Percentiles rank a stretch among this genome's conserved stretches.
phyloP scores from a whole-genome alignment of 2,797 vertebrate genomes.

The Channa striata region DNA sequence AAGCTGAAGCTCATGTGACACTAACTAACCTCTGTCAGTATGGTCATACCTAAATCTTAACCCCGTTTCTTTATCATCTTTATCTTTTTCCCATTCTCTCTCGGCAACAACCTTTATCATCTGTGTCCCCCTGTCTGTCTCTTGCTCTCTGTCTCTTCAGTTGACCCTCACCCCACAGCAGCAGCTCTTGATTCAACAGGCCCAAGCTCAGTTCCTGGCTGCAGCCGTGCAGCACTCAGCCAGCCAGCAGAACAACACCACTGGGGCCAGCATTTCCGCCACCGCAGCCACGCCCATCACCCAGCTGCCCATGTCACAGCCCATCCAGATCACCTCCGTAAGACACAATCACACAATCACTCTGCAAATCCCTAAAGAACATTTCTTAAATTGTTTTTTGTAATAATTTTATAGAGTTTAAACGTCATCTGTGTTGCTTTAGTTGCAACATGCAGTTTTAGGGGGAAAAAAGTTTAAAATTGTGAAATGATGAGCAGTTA shows the following conservation, averaged over 20 bases:
- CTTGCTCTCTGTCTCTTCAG: conserved; percentile 69
- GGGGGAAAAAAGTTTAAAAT: no score
- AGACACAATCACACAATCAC: conserved; percentile 52
- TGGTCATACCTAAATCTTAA: conserved; percentile 3
- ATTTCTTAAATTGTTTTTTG: neutral
- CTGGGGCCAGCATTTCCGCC: conserved; percentile 97
- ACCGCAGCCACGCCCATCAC: conserved; percentile 97
- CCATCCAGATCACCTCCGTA: conserved; percentile 96
- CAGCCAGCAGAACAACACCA: conserved; percentile 95
- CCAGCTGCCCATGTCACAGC: conserved; percentile 97
- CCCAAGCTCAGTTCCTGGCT: conserved; percentile 97
- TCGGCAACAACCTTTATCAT: neutral
- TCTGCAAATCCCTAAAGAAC: conserved; percentile 6
- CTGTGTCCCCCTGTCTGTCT: neutral
- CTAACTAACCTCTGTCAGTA: conserved; percentile 10
- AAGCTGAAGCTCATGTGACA: conserved; percentile 36
- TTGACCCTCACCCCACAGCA: conserved; percentile 97
- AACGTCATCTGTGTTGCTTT: no score
- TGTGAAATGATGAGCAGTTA: no score
- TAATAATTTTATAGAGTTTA: no score
- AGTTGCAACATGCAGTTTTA: neutral
- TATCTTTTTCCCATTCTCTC: neutral
- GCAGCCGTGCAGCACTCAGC: conserved; percentile 97
- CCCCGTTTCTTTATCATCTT: neutral
- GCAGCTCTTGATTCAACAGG: conserved; percentile 97